Conservation (phyloP, 2,797 vertebrate species). For the Gymnocypris eckloni region DNA sequence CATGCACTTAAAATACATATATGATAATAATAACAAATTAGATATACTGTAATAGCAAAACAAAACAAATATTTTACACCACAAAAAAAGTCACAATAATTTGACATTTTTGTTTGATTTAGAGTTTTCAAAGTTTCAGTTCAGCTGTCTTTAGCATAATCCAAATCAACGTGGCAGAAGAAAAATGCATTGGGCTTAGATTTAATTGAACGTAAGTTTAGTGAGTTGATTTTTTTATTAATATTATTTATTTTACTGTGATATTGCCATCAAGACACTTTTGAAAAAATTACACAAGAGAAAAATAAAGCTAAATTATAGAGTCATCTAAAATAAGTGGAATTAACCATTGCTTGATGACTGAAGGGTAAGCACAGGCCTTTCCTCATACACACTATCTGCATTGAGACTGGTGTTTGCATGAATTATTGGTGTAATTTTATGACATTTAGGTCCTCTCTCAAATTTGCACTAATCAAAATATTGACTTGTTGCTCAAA, state of each 20-base stretch:
- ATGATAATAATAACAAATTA: background rate
- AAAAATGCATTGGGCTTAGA: background rate
- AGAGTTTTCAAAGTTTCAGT: background rate
- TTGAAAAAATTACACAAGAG: background rate
- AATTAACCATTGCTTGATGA: background rate
- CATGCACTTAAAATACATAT: background rate
- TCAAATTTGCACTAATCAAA: constrained; percentile 1
- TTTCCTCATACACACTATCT: constrained; percentile 11
- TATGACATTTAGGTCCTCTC: background rate
- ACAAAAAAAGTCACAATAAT: background rate
- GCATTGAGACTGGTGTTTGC: background rate
- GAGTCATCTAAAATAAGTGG: background rate
- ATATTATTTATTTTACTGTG: background rate
- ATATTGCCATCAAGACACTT: background rate
- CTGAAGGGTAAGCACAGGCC: background rate
- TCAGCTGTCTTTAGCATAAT: background rate
- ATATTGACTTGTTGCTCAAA: constrained; percentile 10
- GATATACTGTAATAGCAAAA: background rate
- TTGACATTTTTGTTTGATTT: background rate
- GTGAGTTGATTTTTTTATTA: background rate
- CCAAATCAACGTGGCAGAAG: background rate
- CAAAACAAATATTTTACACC: background rate
- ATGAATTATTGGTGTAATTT: background rate
- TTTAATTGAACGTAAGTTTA: background rate
- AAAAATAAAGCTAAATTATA: background rate